These are phyloP conservation scores for Biston stratarius DNA, from an alignment of 2,888 invertebrate genomes.

Conservation along the genomic window DNA sequence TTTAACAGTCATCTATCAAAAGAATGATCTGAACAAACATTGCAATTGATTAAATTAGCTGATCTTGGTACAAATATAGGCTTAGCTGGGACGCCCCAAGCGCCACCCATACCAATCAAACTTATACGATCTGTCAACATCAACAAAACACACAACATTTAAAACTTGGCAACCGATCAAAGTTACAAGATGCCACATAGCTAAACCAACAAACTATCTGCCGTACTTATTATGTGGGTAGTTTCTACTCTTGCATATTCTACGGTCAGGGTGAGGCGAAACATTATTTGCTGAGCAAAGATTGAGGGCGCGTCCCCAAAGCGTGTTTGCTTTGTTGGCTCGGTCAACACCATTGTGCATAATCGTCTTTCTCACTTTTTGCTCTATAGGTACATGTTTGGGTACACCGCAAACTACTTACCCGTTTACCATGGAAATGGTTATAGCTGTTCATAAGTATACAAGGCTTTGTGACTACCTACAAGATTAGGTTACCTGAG, in stretches of 20 bases:
- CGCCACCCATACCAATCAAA: slow-evolving; percentile 5
- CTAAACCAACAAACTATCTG: slow-evolving; percentile 8
- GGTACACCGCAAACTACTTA: slow-evolving; percentile 58
- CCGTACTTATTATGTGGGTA: slow-evolving; percentile 17
- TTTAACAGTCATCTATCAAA: too few relatives aligned
- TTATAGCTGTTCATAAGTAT: slow-evolving; percentile 16
- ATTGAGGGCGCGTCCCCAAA: slow-evolving; percentile 62
- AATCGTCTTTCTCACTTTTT: slow-evolving; percentile 72
- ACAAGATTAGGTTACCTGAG: background rate
- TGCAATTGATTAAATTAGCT: background rate
- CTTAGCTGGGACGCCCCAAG: background rate
- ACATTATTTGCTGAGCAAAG: slow-evolving; percentile 67
- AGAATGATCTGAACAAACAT: too few relatives aligned
- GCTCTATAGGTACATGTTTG: slow-evolving; percentile 52
- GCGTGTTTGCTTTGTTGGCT: slow-evolving; percentile 71
- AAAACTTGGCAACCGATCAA: slow-evolving; percentile 13
- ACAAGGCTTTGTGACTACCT: slow-evolving; percentile 3
- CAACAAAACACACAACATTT: slow-evolving; percentile 6
- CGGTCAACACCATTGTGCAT: slow-evolving; percentile 73
- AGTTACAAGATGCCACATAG: slow-evolving; percentile 12
- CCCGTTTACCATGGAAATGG: slow-evolving; percentile 50
- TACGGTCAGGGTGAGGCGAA: slow-evolving; percentile 37
- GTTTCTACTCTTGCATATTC: slow-evolving; percentile 21
- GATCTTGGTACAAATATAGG: background rate
- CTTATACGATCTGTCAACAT: background rate